phyloP scores from a whole-genome alignment of 2,888 invertebrate genomes.

The Muscina levida region DNA sequence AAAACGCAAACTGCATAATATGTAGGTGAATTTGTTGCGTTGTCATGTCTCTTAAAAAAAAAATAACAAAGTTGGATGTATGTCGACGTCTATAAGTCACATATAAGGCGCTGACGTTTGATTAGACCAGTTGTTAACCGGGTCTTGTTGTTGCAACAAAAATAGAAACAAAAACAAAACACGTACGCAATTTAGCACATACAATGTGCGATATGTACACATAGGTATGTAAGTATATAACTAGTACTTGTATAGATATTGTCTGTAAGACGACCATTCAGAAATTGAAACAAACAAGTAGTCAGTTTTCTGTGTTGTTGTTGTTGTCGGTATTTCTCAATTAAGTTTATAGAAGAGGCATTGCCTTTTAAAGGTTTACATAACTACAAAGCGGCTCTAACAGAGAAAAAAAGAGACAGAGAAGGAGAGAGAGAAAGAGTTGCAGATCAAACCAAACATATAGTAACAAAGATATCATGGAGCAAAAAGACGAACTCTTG shows the following conservation, averaged over 20 bases:
- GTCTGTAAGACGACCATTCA: too few species aligned
- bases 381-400: background rate
- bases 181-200: background rate
- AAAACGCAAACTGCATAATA: constrained; percentile 56
- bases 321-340: background rate
- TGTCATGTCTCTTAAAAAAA: constrained; percentile 35
- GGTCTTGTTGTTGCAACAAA: constrained; percentile 12
- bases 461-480: background rate
- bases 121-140: constrained; percentile 46
- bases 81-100: constrained; percentile 46
- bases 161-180: constrained; percentile 4
- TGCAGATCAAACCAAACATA: background rate
- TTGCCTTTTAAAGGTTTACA: constrained; percentile 35
- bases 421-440: too few species aligned
- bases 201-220: background rate
- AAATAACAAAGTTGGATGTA: constrained; percentile 47
- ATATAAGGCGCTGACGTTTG: constrained; percentile 59
- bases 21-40: constrained; percentile 57
- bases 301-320: background rate
- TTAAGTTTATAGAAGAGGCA: constrained; percentile 22
- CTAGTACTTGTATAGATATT: background rate
- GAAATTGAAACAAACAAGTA: background rate
- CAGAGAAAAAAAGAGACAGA: background rate
- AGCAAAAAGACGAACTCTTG: constrained; percentile 10
- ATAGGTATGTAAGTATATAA: background rate